Conservation (phyloP, 2,797 vertebrate genomes). For the Momotus momota region DNA sequence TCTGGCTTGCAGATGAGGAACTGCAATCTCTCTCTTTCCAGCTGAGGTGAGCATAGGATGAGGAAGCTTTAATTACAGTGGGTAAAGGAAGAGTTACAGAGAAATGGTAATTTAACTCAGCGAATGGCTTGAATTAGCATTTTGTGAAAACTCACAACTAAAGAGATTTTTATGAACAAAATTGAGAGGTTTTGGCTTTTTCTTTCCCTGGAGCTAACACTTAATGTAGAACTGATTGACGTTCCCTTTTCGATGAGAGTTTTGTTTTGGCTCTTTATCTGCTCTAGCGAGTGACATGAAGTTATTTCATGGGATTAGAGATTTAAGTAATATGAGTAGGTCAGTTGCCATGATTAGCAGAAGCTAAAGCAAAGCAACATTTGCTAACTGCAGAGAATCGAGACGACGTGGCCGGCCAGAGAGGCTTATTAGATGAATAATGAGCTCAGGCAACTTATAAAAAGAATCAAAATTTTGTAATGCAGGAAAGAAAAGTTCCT, state of each 20-base stretch:
- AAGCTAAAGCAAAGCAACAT: conserved; percentile 8
- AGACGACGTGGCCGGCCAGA: not conserved
- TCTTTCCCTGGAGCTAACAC: not conserved
- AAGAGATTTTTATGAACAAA: not conserved
- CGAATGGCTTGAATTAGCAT: not conserved
- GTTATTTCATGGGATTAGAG: conserved; percentile 2
- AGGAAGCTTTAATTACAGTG: not conserved
- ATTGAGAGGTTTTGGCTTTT: not conserved
- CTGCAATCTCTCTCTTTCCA: not conserved
- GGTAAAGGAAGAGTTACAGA: not conserved
- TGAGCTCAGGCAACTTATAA: not conserved
- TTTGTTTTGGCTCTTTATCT: not conserved
- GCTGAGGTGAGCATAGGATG: not conserved
- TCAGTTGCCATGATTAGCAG: conserved; percentile 13
- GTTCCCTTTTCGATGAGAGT: not conserved
- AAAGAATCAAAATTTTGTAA: conserved; percentile 1
- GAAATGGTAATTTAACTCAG: not conserved
- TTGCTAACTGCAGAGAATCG: not conserved
- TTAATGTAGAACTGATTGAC: not conserved
- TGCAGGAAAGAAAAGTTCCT: not conserved
- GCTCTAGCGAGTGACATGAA: not conserved
- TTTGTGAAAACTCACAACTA: not conserved
- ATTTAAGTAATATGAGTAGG: not conserved
- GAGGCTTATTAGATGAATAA: not conserved
- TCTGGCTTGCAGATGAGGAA: not conserved